A percentile compares a stretch with the other conserved stretches of the same genome.
phyloP scores from a whole-genome alignment of 35 echinoderm and acorn worm species.

The Apostichopus californicus region DNA sequence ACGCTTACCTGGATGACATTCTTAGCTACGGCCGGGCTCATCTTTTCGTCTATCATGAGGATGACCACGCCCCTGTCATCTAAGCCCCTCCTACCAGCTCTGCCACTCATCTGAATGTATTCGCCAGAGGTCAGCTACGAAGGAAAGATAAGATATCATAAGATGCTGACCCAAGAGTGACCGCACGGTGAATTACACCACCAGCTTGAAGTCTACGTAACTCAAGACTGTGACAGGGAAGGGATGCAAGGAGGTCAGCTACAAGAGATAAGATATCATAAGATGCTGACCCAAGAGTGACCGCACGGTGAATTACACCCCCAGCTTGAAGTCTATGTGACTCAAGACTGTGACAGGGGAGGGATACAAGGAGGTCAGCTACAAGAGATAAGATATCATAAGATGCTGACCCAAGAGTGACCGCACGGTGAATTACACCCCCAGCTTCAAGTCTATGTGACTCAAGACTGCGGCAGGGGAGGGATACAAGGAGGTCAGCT shows the following conservation, averaged over 20 bases:
- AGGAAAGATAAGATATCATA: not conserved
- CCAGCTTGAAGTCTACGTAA: too few species aligned
- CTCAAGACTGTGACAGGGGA: too few species aligned
- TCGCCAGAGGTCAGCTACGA: slow-evolving; percentile 90
- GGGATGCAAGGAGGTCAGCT: slow-evolving; percentile 96
- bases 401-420: too few species aligned
- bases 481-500: slow-evolving; percentile 96
- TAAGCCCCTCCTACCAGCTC: slow-evolving; percentile 92
- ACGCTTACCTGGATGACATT: slow-evolving; percentile 82
- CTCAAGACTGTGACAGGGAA: too few species aligned
- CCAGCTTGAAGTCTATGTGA: too few species aligned
- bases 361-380: slow-evolving; percentile 96
- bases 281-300: too few species aligned
- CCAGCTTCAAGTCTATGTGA: too few species aligned
- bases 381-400: not conserved
- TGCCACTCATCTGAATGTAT: slow-evolving; percentile 99
- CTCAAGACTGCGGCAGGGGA: too few species aligned
- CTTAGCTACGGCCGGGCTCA: slow-evolving; percentile 95
- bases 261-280: not conserved
- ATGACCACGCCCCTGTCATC: slow-evolving; percentile 98
- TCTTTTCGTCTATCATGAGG: slow-evolving; percentile 99
- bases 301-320: too few species aligned
- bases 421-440: too few species aligned
- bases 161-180: too few species aligned
- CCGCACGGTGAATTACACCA: too few species aligned